Evolutionary conservation across 64 coral and sea anemone genomes (phyloP).

Genomic region (Montipora sp.): DNA sequence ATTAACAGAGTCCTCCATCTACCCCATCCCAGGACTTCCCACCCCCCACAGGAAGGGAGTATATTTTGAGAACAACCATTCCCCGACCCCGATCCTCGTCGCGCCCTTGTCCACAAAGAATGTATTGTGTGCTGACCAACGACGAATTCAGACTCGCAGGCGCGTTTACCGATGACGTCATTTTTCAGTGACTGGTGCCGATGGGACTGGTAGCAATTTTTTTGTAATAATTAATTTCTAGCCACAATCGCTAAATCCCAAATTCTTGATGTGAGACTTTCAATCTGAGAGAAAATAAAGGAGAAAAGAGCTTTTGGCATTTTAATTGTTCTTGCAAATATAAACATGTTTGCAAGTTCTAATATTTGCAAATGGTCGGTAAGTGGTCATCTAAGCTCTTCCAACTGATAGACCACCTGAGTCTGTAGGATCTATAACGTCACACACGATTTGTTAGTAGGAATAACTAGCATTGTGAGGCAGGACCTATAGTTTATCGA

Average conservation of each 20-base stretch:
- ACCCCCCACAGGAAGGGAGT: constrained; percentile 89
- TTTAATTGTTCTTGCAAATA: no score
- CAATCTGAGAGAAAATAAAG: background rate
- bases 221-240: background rate
- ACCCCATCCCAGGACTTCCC: constrained; percentile 81
- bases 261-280: no score
- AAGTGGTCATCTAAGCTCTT: no score
- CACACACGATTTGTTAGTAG: no score
- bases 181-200: constrained; percentile 64
- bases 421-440: no score
- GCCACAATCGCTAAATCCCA: background rate
- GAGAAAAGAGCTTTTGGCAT: no score
- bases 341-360: no score
- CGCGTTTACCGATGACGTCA: constrained; percentile 95
- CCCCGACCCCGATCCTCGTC: constrained; percentile 78
- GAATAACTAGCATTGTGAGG: no score
- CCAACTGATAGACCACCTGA: no score
- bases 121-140: constrained; percentile 94
- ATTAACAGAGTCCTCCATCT: constrained; percentile 20
- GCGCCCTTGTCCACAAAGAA: constrained; percentile 86
- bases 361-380: no score
- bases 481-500: no score
- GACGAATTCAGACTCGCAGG: constrained; percentile 94
- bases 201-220: background rate
- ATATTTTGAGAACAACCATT: constrained; percentile 85